Base-by-base conservation (phyloP, 2,113 vertebrate species). In the Catharus fuscescens region DNA sequence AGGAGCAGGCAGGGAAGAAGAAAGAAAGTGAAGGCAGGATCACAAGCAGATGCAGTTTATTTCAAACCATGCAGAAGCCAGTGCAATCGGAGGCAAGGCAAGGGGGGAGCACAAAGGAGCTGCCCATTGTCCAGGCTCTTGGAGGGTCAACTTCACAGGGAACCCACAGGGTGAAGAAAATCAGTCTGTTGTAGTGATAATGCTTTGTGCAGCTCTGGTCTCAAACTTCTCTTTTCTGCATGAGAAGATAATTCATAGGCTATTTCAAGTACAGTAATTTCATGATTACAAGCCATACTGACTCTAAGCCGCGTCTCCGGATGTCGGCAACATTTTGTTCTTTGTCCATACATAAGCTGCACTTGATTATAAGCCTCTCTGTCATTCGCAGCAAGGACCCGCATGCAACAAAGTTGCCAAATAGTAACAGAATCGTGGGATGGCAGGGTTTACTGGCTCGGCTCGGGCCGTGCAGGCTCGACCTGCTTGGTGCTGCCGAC, bases 61-160 rank as follows among this genome's bases (percentile, higher is more conserved):
- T 71, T 87, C 70, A 85, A 61, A 59, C 16, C 29, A 23, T 0
- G 3, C 2, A 64, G 26, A 88, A 85, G 32, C 44, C 54, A 85
- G 9, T 38, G 12, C 19, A 57, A 13, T 38, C 57, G 45, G 44
- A 74, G 64, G 29, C 42, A 60, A 36, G 14, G 52, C 4, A 47
- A 47, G 47, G 77, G 18, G 79, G n/a, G 53, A 59, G 23, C 24
- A 14, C 10, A 11, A 59, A 83, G 48, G 14, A 54, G 38, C 19
- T 2, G 0, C 38, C 34, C 7, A 0, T 84, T 29, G 53, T 19
- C 48, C 29, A 12, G 29, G 34, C 25, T 73, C 3, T 6, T 1
- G 5, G 34, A 64, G 14, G 10, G 53, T 14, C 20, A 4, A 36
- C 52, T 52, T 62, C 26, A 18, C 13, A 25, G 29, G 25, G 25